A percentile compares a stretch with the other conserved stretches of the same genome.
Evolutionary conservation across 2,113 vertebrate species (phyloP).

Genomic region (Calidris pygmaea): DNA sequence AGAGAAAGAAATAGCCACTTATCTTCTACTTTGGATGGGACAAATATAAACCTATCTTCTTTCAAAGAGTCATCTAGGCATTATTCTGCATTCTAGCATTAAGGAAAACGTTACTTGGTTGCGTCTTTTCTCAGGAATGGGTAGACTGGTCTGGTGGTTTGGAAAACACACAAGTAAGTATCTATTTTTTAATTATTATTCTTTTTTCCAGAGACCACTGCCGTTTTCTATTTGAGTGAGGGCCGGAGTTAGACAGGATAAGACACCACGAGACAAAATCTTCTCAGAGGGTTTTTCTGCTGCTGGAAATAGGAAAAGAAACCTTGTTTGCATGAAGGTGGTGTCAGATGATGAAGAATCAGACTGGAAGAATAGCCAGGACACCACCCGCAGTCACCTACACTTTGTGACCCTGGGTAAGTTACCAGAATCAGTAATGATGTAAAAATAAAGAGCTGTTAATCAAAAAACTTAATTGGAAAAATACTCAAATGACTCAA

Average conservation of each 20-base stretch:
- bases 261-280: neutral
- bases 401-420: neutral
- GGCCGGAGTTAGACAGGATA: neutral
- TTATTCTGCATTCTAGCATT: neutral
- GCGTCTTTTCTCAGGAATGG: neutral
- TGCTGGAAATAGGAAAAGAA: neutral
- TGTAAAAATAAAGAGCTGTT: neutral
- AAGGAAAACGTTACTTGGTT: neutral
- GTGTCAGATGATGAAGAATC: neutral
- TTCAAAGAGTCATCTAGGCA: neutral
- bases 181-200: conserved; percentile 1
- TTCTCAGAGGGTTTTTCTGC: neutral
- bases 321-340: neutral
- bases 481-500: neutral
- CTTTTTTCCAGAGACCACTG: neutral
- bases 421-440: neutral
- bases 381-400: neutral
- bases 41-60: neutral
- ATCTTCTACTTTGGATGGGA: neutral
- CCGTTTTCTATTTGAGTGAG: neutral
- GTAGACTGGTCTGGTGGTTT: conserved; percentile 19
- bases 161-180: neutral
- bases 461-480: neutral
- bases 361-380: neutral
- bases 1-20: neutral